A percentile compares a stretch with the other conserved stretches of the same genome.
phyloP scores from a whole-genome alignment of 2,888 invertebrate genomes.

The Mimumesa dahlbomi region DNA sequence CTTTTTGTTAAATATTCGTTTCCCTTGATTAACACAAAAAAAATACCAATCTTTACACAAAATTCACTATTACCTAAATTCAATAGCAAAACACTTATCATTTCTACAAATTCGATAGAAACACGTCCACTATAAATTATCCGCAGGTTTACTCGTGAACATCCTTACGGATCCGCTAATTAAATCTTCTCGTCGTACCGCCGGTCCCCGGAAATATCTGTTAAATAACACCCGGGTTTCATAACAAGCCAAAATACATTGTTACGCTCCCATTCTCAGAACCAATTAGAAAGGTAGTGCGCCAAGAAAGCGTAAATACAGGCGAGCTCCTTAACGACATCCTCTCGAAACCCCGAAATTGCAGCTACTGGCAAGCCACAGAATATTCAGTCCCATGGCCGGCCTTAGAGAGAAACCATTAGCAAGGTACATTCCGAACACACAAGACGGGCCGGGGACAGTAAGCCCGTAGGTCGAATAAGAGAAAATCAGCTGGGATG shows the following conservation, averaged over 20 bases:
- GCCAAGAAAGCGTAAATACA: slow-evolving; percentile 18
- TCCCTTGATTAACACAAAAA: too few species aligned
- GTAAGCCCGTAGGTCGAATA: slow-evolving; percentile 5
- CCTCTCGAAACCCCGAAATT: slow-evolving; percentile 38
- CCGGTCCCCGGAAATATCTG: too few species aligned
- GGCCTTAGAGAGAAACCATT: slow-evolving; percentile 33
- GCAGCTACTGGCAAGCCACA: slow-evolving; percentile 15
- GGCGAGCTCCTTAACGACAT: slow-evolving; percentile 44
- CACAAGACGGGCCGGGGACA: slow-evolving; percentile 10
- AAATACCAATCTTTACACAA: too few species aligned
- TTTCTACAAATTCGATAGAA: too few species aligned
- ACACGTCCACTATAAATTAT: too few species aligned
- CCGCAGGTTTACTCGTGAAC: too few species aligned
- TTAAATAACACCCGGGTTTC: too few species aligned
- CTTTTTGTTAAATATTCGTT: too few species aligned
- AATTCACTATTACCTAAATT: too few species aligned
- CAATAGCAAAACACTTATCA: too few species aligned
- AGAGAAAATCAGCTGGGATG: slow-evolving; percentile 40
- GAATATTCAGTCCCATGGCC: slow-evolving; percentile 32
- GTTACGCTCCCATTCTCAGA: not conserved
- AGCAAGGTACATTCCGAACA: slow-evolving; percentile 21
- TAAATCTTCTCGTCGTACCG: too few species aligned
- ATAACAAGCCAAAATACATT: slow-evolving; percentile 10
- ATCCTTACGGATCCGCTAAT: too few species aligned
- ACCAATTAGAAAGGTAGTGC: slow-evolving; percentile 26